phyloP scores from a whole-genome alignment of 35 echinoderm and acorn worm genomes.

The Amphiura filiformis region DNA sequence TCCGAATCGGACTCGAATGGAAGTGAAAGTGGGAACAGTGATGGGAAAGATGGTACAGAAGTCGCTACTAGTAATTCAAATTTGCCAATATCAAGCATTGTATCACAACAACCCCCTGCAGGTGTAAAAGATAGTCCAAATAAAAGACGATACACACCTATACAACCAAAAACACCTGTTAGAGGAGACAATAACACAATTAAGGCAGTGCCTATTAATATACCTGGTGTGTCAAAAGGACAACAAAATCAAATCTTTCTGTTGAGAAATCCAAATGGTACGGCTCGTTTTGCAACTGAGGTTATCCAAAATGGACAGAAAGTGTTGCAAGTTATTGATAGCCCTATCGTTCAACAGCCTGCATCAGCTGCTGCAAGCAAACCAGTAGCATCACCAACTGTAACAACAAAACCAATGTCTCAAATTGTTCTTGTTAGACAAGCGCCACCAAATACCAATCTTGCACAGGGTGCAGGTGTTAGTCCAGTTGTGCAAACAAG shows the following conservation, averaged over 20 bases:
- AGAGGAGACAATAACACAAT: slow-evolving; percentile 30
- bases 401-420: neutral
- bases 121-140: slow-evolving; percentile 83
- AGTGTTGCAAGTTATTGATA: slow-evolving; percentile 23
- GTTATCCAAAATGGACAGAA: slow-evolving; percentile 28
- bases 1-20: neutral
- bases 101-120: neutral
- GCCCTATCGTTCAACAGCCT: neutral
- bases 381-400: neutral
- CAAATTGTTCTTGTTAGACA: neutral
- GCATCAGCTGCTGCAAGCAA: slow-evolving; percentile 4
- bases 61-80: neutral
- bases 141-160: slow-evolving; percentile 78
- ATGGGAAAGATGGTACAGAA: neutral
- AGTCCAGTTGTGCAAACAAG: neutral
- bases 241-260: slow-evolving; percentile 25
- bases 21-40: neutral
- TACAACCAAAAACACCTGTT: slow-evolving; percentile 83
- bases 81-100: too few species aligned
- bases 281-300: neutral
- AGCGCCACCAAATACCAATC: neutral
- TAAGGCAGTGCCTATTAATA: neutral
- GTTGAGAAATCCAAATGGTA: neutral
- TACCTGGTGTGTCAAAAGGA: neutral
- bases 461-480: neutral